Evolutionary conservation across 2,888 invertebrate genomes (phyloP), one percentile per base, ranked within the genome.

Genomic region (Anticlea derivata): DNA sequence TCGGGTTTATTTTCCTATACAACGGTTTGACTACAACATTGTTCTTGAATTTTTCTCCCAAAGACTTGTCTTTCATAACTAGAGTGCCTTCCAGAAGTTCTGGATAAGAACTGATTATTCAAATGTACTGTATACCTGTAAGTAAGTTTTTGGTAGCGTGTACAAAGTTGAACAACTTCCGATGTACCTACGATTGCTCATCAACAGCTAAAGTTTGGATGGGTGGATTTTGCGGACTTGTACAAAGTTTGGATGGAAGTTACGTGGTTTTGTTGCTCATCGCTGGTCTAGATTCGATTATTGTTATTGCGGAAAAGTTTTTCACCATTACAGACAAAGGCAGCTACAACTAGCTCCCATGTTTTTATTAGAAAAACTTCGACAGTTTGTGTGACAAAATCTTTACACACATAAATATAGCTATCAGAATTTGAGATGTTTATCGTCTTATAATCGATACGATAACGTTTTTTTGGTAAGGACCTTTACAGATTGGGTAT

Each of bases 11-110:
- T 68, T 80, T 84, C 53, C 67, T 76, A 47, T 88, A 89, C 31
- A 89, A 72, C 4, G 89, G 89, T 74, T 75, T 80, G 0, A 89
- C 89, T 27, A 83, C 77, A 52, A 73, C 58, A 33, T 80, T 79
- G 7, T 66, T 75, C 60, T 73, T 77, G 24, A 87, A 87, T 65
- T 80, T 84, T 35, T 77, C 70, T 37, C 69, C 69, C 0, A 68
- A 44, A 5, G 53, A 48, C 43, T 63, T 60, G 39, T 58, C 63
- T 59, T 68, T 74, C 76, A 76, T 76, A 50, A 43, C 41, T 57
- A 46, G 53, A 39, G 59, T 52, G 61, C 38, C 46, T 50, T 39
- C 27, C 20, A 26, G 39, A 34, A 43, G 26, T 39, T 17, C 39
- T 43, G 43, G 41, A 39, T 43, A 7, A 24, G 33, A 46, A 55